Conservation (phyloP, 2,888 invertebrate species). For the Phalangium opilio region DNA sequence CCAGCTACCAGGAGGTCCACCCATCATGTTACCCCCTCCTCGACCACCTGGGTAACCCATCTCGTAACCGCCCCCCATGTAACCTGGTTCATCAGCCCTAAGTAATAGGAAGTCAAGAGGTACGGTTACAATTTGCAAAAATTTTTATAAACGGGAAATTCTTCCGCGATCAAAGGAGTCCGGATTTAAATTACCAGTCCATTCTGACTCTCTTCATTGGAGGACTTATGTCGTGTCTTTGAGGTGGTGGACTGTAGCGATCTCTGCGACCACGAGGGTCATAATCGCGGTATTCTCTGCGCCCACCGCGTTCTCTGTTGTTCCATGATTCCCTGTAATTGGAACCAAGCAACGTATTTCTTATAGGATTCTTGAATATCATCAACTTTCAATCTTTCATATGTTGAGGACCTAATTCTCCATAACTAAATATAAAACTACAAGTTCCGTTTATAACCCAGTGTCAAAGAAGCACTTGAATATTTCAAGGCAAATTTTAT, state of each 20-base stretch:
- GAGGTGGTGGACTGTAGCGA: constrained; percentile 19
- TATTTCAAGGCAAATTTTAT: too few relatives aligned
- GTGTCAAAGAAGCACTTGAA: too few relatives aligned
- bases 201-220: constrained; percentile 24
- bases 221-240: constrained; percentile 24
- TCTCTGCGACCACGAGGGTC: constrained; percentile 16
- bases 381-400: too few relatives aligned
- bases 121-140: background rate
- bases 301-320: constrained; percentile 16
- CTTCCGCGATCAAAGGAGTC: background rate
- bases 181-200: constrained; percentile 23
- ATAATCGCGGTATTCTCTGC: constrained; percentile 17
- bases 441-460: too few relatives aligned
- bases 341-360: too few relatives aligned
- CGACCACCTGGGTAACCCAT: constrained; percentile 21
- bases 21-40: constrained; percentile 16
- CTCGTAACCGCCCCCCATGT: constrained; percentile 19
- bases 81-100: constrained; percentile 24
- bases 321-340: constrained; percentile 6
- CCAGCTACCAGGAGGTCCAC: constrained; percentile 1
- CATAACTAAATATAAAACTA: too few relatives aligned
- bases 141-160: background rate
- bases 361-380: too few relatives aligned
- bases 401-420: too few relatives aligned
- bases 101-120: constrained; percentile 6